Evolutionary conservation across 1,140 invertebrate species (phyloP).

Genomic region (Neotoxoptera formosana): DNA sequence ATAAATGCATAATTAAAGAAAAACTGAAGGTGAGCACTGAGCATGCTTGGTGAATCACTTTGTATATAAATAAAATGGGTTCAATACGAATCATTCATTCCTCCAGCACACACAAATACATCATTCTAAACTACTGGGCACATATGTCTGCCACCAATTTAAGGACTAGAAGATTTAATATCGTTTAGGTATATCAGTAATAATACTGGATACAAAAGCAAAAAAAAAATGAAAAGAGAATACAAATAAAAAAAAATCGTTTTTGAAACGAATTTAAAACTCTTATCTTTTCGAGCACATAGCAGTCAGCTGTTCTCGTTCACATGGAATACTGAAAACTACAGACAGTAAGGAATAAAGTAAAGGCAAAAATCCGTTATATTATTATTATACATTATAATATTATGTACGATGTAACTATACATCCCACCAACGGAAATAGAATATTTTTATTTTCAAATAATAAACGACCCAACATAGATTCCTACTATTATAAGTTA

Average conservation of each 20-base stretch:
- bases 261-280: slow-evolving; percentile 42
- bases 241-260: slow-evolving; percentile 14
- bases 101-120: background rate
- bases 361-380: background rate
- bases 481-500: background rate
- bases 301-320: slow-evolving; percentile 25
- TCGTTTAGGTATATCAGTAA: slow-evolving; percentile 37
- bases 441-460: background rate
- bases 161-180: slow-evolving; percentile 47
- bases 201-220: slow-evolving; percentile 28
- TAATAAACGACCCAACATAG: background rate
- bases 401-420: background rate
- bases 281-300: slow-evolving; percentile 19
- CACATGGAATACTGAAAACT: slow-evolving; percentile 16
- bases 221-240: slow-evolving; percentile 29
- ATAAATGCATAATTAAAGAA: background rate
- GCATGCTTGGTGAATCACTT: background rate
- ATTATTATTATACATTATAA: background rate
- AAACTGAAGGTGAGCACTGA: background rate
- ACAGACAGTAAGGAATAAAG: background rate
- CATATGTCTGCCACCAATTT: slow-evolving; percentile 38
- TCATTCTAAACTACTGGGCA: slow-evolving; percentile 26
- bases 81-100: background rate
- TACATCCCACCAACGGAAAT: background rate
- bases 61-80: background rate